Base-by-base conservation (phyloP, 30 jellyfish, hydroid and myxozoan genomes). In the Hydractinia symbiolongicarpus region DNA sequence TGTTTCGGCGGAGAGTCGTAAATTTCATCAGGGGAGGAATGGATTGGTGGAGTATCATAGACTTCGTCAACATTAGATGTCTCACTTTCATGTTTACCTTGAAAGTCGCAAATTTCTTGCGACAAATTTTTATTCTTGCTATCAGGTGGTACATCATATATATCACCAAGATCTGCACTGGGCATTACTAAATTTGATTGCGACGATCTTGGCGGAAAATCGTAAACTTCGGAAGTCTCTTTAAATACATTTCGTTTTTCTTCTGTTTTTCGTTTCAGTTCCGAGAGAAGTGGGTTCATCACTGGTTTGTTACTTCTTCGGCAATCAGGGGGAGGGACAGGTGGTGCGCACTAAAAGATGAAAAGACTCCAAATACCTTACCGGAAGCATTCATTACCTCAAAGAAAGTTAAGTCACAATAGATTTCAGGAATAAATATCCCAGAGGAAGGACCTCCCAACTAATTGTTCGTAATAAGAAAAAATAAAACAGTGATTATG, bases 201-300 rank as follows among this genome's bases (percentile, higher is more conserved):
- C 16, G 17, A 51, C 17, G 16, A 44, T n/a, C 74, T 44, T 64
- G 74, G 74, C 17, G 74, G 74, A 64, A 64, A 0, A 58, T 13
- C 15, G 15, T 58, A 11, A 11, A 11, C 74, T 64, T 64, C 74
- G 40, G 19, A 44, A n/a, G 6, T 51, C 19, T 7, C 7, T 7
- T 7, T 64, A 51, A 51, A 7, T 6, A 51, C 8, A 64, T 64
- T 64, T 30, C 44, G 44, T 64, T 64, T 64, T 64, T 64, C 74
- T 13, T 64, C 74, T 44, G 74, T 64, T 64, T 64, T 64, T 64
- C 74, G 19, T 64, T 64, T 64, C 17, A 64, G 74, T 64, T 64
- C 74, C 19, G 19, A n/a, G 17, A 64, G 19, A 51, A 64, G 17
- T n/a, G 74, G 74, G 4, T 64, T 44, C 19, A 64, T 7, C 19